A percentile compares a stretch with the other conserved stretches of the same genome.
phyloP scores from a whole-genome alignment of 2,888 invertebrate genomes.

The Parnassius mnemosyne region DNA sequence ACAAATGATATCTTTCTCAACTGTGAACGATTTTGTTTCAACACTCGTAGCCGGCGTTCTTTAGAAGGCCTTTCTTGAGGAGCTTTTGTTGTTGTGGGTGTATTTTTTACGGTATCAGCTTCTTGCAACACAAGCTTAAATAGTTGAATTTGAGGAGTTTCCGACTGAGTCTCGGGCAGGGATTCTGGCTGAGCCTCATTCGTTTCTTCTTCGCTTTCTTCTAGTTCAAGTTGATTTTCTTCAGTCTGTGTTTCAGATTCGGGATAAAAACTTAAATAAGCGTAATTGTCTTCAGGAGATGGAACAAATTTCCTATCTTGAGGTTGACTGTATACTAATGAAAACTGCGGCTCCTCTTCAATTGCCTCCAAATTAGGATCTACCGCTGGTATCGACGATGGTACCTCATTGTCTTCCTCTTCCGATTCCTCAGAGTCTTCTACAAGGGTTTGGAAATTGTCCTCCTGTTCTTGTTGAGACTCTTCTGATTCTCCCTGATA shows the following conservation, averaged over 20 bases:
- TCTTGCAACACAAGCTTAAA: conserved; percentile 36
- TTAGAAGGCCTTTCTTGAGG: conserved; percentile 28
- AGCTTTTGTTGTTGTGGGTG: conserved; percentile 25
- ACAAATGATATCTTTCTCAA: conserved; percentile 28
- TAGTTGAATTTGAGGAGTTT: conserved; percentile 28
- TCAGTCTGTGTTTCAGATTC: conserved; percentile 25
- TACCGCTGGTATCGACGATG: conserved; percentile 16
- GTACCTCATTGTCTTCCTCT: conserved; percentile 6
- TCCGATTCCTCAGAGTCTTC: conserved; percentile 8
- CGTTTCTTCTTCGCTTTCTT: conserved; percentile 22
- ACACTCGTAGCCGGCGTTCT: conserved; percentile 31
- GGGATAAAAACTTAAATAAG: conserved; percentile 20
- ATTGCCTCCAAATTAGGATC: conserved; percentile 17
- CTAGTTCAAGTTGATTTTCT: conserved; percentile 14
- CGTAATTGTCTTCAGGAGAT: conserved; percentile 21
- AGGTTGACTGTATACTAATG: conserved; percentile 15
- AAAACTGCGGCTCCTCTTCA: conserved; percentile 13
- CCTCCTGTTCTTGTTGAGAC: conserved; percentile 28
- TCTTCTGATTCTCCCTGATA: conserved; percentile 27
- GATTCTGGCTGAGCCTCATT: background rate
- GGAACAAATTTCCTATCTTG: conserved; percentile 21
- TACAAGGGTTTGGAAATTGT: conserved; percentile 7
- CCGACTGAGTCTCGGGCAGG: conserved; percentile 20
- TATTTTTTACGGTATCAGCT: conserved; percentile 28
- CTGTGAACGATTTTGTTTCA: conserved; percentile 32